These are phyloP conservation scores for Lepidurus apus DNA, from an alignment of 1,140 invertebrate genomes.

Conservation along the genomic window DNA sequence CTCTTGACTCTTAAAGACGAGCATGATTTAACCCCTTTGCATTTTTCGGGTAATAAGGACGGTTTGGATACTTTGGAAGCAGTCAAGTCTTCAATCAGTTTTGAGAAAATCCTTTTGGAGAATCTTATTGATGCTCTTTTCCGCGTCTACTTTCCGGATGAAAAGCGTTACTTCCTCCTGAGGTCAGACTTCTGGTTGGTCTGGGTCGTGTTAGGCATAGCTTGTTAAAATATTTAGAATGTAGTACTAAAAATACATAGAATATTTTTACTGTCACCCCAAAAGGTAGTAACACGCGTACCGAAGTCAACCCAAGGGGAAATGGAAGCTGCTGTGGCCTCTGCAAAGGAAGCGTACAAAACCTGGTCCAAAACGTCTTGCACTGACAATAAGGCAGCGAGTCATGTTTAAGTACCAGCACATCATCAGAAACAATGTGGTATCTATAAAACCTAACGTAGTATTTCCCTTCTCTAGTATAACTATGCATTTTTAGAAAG, in stretches of 20 bases:
- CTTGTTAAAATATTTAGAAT: neutral
- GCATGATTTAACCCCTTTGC: no score
- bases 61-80: neutral
- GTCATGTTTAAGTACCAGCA: constrained; percentile 88
- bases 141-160: neutral
- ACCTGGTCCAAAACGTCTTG: constrained; percentile 88
- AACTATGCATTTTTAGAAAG: constrained; percentile 53
- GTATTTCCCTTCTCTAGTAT: neutral
- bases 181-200: neutral
- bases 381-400: constrained; percentile 89
- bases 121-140: neutral
- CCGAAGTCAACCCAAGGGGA: constrained; percentile 85
- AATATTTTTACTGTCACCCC: neutral
- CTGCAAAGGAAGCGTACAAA: constrained; percentile 74
- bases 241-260: no score
- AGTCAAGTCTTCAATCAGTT: neutral
- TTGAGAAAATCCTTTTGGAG: neutral
- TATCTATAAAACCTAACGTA: constrained; percentile 40
- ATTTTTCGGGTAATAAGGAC: no score
- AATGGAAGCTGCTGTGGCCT: constrained; percentile 84
- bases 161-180: neutral
- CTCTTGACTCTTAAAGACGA: no score
- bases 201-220: neutral
- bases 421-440: constrained; percentile 69
- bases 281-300: constrained; percentile 66